A percentile compares a stretch with the other conserved stretches of the same genome.
These are phyloP conservation scores for Anser brachyrhynchus DNA, from an alignment of 2,113 vertebrate species.

Conservation along the genomic window DNA sequence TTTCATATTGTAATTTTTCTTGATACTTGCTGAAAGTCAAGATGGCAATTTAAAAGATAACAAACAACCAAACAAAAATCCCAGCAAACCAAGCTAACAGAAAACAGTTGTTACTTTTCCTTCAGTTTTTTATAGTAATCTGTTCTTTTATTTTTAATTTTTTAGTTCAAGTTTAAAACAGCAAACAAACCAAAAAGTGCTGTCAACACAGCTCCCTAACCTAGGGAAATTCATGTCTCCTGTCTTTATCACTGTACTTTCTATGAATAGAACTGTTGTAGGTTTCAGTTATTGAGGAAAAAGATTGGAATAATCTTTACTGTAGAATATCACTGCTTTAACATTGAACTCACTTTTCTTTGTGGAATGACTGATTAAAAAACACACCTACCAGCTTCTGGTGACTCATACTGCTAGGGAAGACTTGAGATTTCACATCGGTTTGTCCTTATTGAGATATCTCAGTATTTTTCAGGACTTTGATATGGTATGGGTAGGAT, in stretches of 20 bases:
- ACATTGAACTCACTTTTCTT: neutral
- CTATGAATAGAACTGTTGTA: neutral
- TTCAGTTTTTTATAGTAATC: neutral
- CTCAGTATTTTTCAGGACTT: neutral
- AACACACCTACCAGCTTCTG: neutral
- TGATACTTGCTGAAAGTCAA: neutral
- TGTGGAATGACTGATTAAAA: neutral
- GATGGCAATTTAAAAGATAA: neutral
- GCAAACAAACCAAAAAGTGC: no score
- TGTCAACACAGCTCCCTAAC: no score
- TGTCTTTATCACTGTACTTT: neutral
- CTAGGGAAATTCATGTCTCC: neutral
- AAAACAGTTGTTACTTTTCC: neutral
- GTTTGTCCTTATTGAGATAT: neutral
- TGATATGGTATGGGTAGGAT: neutral
- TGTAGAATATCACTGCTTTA: neutral
- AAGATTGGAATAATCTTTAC: neutral
- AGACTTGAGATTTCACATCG: neutral
- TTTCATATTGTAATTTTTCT: neutral
- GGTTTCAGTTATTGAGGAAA: neutral
- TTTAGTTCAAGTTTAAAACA: neutral
- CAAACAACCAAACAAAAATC: neutral
- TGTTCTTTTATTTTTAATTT: neutral
- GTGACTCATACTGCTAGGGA: neutral
- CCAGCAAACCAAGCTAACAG: neutral